Conservation (phyloP, 2,888 invertebrate species). For the Calameuta filiformis region DNA sequence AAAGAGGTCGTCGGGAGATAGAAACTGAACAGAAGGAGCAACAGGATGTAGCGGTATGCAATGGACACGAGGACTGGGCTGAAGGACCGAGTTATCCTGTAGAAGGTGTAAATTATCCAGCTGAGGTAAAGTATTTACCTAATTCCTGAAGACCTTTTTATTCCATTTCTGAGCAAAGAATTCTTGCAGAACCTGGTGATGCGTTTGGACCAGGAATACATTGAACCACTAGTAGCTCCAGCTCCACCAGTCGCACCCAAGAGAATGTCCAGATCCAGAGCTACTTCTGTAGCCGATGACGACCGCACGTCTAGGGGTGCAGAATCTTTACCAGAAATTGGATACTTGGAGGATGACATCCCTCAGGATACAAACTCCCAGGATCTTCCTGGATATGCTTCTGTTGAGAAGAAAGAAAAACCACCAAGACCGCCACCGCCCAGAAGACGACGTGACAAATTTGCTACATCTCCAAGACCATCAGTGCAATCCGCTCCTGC, state of each 20-base stretch:
- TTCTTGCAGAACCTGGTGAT: conserved; percentile 17
- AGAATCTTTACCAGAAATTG: conserved; percentile 71
- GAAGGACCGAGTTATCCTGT: conserved; percentile 19
- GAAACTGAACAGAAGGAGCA: background rate
- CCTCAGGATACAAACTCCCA: conserved; percentile 54
- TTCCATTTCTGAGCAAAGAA: conserved; percentile 8
- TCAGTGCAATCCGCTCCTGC: conserved; percentile 68
- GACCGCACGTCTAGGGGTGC: conserved; percentile 79
- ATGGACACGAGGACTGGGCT: conserved; percentile 6
- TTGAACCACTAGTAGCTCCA: conserved; percentile 58
- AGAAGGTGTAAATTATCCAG: conserved; percentile 12
- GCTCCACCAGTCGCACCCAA: conserved; percentile 72
- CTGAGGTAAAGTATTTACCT: background rate
- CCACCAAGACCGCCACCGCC: conserved; percentile 74
- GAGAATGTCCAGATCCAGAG: conserved; percentile 69
- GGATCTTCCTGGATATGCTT: conserved; percentile 76
- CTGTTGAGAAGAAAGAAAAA: conserved; percentile 76
- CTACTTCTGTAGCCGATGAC: conserved; percentile 70
- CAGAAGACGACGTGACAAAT: conserved; percentile 70
- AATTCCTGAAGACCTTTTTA: no score
- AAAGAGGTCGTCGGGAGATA: conserved; percentile 31
- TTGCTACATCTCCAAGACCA: conserved; percentile 75
- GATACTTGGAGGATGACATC: conserved; percentile 65
- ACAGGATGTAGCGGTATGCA: background rate
- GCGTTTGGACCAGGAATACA: conserved; percentile 71